Percentiles rank a stretch among this genome's conserved stretches.
Evolutionary conservation across 1,140 invertebrate species (phyloP).

Genomic region (Subanguina moxae): DNA sequence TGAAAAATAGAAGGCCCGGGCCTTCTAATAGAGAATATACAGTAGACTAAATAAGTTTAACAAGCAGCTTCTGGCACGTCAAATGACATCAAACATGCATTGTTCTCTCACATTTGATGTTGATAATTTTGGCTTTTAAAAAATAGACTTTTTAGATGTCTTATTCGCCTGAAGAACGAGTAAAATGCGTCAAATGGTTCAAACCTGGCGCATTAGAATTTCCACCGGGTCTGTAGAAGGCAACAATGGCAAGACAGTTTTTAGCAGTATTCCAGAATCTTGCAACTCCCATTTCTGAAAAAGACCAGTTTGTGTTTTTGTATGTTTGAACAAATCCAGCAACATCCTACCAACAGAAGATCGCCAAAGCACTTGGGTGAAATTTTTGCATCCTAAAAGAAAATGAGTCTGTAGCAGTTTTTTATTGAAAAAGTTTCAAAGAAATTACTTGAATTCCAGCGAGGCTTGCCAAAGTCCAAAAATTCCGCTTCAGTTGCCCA

Average conservation of each 20-base stretch:
- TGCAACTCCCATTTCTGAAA: slow-evolving; percentile 72
- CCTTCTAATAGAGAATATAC: no score
- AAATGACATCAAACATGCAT: no score
- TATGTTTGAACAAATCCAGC: no score
- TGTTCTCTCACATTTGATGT: no score
- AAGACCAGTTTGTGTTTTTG: no score
- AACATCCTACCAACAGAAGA: slow-evolving; percentile 62
- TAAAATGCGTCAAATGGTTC: background rate
- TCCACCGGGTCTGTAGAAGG: slow-evolving; percentile 55
- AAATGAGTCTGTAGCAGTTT: no score
- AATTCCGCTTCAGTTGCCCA: slow-evolving; percentile 55
- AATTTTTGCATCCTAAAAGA: slow-evolving; percentile 66
- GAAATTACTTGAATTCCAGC: slow-evolving; percentile 51
- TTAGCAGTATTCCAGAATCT: slow-evolving; percentile 55
- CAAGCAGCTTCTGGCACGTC: no score
- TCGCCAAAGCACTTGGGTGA: slow-evolving; percentile 84
- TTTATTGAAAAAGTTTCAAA: background rate
- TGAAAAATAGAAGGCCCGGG: no score
- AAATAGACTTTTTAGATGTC: no score
- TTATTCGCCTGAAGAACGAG: no score
- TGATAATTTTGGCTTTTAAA: no score
- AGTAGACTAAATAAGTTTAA: no score
- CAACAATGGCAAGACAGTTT: slow-evolving; percentile 56
- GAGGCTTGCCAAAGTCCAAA: slow-evolving; percentile 52
- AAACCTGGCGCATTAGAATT: slow-evolving; percentile 55